Percentiles rank a stretch among this genome's conserved stretches.
Evolutionary conservation across 2,797 vertebrate genomes (phyloP).

Genomic region (Rhinophrynus dorsalis): DNA sequence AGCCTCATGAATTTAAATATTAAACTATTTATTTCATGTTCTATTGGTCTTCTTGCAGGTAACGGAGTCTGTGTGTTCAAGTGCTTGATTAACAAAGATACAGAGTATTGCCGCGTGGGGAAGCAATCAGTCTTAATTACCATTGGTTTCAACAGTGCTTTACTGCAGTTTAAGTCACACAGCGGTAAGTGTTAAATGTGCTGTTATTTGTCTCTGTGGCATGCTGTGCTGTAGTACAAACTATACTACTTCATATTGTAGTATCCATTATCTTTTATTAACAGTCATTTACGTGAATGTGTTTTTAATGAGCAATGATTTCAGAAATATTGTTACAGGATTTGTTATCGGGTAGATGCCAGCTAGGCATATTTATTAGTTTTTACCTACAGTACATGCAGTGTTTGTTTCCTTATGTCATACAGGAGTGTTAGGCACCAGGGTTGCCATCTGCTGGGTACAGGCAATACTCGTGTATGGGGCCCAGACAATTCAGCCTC

Average conservation of each 20-base stretch:
- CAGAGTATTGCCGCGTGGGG: constrained; percentile 71
- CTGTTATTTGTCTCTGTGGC: constrained; percentile 5
- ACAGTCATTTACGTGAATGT: constrained; percentile 21
- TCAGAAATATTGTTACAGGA: constrained; percentile 3
- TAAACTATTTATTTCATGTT: no score
- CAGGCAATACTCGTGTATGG: no score
- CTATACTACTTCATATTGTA: neutral
- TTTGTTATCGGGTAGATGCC: neutral
- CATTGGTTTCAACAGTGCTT: constrained; percentile 62
- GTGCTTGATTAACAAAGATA: constrained; percentile 66
- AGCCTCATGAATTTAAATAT: no score
- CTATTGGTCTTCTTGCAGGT: constrained; percentile 63
- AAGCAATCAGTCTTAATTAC: constrained; percentile 75
- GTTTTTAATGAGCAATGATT: constrained; percentile 30
- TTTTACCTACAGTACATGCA: neutral
- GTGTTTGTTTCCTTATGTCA: no score
- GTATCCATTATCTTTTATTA: constrained; percentile 25
- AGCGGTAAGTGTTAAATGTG: constrained; percentile 62
- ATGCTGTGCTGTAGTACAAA: neutral
- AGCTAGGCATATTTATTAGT: neutral
- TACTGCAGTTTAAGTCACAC: constrained; percentile 70
- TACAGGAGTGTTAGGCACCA: no score
- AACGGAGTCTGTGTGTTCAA: constrained; percentile 70
- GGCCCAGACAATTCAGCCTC: no score
- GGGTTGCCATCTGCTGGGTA: no score